A percentile compares a stretch with the other conserved stretches of the same genome.
These are phyloP conservation scores for Pogonophryne albipinna DNA, from an alignment of 2,797 vertebrate species.

Conservation along the genomic window DNA sequence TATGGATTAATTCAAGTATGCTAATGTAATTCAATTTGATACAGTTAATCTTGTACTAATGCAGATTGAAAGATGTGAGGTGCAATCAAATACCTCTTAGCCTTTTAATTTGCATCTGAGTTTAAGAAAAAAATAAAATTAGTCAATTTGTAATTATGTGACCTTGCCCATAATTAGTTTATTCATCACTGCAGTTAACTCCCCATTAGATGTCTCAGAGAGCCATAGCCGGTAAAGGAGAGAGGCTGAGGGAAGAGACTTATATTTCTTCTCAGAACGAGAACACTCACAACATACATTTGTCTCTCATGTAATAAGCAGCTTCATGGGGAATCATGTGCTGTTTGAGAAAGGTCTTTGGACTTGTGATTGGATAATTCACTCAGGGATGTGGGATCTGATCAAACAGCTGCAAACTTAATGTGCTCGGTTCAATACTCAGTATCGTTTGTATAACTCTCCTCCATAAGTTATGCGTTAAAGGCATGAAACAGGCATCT, in stretches of 20 bases:
- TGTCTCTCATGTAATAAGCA: constrained; percentile 83
- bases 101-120: constrained; percentile 85
- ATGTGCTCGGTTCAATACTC: constrained; percentile 6
- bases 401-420: constrained; percentile 50
- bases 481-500: not conserved
- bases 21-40: constrained; percentile 89
- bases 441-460: not conserved
- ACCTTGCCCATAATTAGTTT: constrained; percentile 87
- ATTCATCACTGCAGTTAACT: constrained; percentile 86
- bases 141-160: constrained; percentile 89
- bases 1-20: constrained; percentile 88
- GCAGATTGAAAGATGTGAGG: constrained; percentile 87
- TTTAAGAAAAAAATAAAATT: constrained; percentile 80
- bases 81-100: constrained; percentile 87
- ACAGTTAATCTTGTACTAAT: constrained; percentile 89
- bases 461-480: not conserved
- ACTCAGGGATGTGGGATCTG: constrained; percentile 59
- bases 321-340: constrained; percentile 79
- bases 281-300: constrained; percentile 81
- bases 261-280: constrained; percentile 81
- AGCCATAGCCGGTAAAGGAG: constrained; percentile 53
- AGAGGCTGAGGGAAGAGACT: constrained; percentile 45
- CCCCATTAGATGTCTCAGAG: constrained; percentile 77
- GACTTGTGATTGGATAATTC: constrained; percentile 75
- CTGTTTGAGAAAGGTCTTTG: constrained; percentile 60